Percentiles rank a stretch among this genome's conserved stretches.
Conservation (phyloP, 2,888 invertebrate genomes). For the Coecobrya sp. region DNA sequence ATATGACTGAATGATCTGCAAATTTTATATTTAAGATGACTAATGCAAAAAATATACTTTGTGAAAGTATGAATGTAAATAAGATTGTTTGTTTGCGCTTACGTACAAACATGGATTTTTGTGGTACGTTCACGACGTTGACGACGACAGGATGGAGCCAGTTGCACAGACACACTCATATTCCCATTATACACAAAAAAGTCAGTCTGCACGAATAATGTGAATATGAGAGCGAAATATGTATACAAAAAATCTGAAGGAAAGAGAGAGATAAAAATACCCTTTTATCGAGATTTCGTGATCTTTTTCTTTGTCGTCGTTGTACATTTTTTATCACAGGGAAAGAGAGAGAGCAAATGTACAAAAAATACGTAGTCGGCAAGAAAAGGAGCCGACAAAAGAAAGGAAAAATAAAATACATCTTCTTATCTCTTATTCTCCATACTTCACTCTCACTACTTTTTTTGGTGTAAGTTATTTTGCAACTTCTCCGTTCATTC, state of each 20-base stretch:
- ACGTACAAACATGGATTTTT: not conserved
- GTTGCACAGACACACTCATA: constrained; percentile 44
- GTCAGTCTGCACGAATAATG: constrained; percentile 14
- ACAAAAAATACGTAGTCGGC: constrained; percentile 30
- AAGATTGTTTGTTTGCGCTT: not conserved
- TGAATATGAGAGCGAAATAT: not conserved
- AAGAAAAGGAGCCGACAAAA: constrained; percentile 52
- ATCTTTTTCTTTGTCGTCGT: constrained; percentile 36
- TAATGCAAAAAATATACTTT: not conserved
- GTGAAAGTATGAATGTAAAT: not conserved
- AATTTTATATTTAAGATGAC: not conserved
- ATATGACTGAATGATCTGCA: not conserved
- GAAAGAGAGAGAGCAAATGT: not conserved
- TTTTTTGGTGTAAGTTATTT: not conserved
- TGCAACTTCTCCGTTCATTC: not conserved
- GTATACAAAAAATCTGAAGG: not conserved
- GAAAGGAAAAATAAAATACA: constrained; percentile 71
- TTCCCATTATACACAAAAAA: not conserved
- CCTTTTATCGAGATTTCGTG: constrained; percentile 16
- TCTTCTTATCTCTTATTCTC: constrained; percentile 64
- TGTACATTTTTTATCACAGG: constrained; percentile 24
- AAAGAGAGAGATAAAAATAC: constrained; percentile 5
- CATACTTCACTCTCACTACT: not conserved
- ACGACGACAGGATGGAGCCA: constrained; percentile 80
- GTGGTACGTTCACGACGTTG: constrained; percentile 27